Evolutionary conservation across 30 jellyfish, hydroid and myxozoan species (phyloP).

Genomic region (Calvadosia cruxmelitensis): DNA sequence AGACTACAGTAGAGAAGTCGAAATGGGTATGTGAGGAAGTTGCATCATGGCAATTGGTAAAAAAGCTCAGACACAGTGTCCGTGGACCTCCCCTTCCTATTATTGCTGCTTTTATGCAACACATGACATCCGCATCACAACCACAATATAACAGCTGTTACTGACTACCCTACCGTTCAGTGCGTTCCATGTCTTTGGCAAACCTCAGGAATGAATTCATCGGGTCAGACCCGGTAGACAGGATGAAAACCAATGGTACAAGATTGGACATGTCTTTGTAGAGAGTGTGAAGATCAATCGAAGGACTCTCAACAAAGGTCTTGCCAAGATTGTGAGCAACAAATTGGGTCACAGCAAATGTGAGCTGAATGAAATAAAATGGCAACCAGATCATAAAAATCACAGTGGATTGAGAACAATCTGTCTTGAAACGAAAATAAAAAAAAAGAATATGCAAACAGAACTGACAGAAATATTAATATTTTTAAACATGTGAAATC

Average conservation of each 20-base stretch:
- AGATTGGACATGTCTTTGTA: constrained; percentile 78
- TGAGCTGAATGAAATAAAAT: constrained; percentile 10
- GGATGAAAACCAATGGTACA: constrained; percentile 69
- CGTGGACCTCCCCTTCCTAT: neutral
- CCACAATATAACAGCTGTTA: neutral
- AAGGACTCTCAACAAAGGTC: constrained; percentile 84
- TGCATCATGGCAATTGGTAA: neutral
- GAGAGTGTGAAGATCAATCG: constrained; percentile 62
- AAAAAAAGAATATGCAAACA: no score
- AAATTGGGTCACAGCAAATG: constrained; percentile 60
- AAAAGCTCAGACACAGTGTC: neutral
- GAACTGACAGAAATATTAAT: no score
- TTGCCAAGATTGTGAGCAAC: constrained; percentile 78
- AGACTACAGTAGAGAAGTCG: no score
- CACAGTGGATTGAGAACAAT: no score
- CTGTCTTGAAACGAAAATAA: no score
- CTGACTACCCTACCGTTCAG: constrained; percentile 29
- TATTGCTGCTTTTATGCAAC: neutral
- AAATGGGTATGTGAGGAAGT: no score
- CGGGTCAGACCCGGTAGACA: constrained; percentile 97
- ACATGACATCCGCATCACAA: neutral
- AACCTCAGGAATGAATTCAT: constrained; percentile 88
- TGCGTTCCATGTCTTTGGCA: constrained; percentile 76
- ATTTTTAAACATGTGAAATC: no score
- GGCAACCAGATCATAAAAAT: no score